These are phyloP conservation scores for Lepilemur ruficaudatus DNA, from an alignment of 2,797 vertebrate species.

Conservation along the genomic window DNA sequence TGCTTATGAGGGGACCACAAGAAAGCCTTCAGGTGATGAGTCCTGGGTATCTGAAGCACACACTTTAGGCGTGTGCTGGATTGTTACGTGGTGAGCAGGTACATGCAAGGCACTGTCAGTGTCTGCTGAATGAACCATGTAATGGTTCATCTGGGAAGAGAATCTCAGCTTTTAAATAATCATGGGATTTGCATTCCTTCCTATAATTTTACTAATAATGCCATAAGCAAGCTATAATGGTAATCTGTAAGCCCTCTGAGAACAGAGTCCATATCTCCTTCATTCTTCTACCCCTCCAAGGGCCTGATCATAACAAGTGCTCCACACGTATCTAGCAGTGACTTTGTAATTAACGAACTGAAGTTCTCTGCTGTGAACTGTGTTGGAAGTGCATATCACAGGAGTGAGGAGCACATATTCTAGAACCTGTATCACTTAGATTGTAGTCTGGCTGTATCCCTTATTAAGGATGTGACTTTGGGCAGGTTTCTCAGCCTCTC, in stretches of 20 bases:
- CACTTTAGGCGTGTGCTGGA: fast-evolving
- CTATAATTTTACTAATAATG: background rate
- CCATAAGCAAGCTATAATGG: background rate
- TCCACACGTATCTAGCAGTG: background rate
- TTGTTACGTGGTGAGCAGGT: background rate
- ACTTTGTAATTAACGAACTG: background rate
- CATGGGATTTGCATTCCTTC: background rate
- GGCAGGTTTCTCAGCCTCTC: background rate
- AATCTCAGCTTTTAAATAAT: background rate
- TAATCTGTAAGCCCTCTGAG: background rate
- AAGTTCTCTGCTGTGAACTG: background rate
- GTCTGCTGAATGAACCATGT: background rate
- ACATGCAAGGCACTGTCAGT: background rate
- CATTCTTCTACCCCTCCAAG: background rate
- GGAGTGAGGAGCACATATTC: background rate
- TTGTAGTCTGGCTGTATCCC: background rate
- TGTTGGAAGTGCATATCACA: background rate
- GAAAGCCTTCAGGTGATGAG: background rate
- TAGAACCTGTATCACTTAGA: background rate
- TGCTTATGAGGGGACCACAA: background rate
- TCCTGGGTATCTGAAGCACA: background rate
- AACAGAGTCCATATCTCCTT: background rate
- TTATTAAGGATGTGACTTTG: background rate
- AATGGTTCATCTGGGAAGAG: background rate
- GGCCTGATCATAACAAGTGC: background rate